A percentile compares a stretch with the other conserved stretches of the same genome.
Evolutionary conservation across 2,888 invertebrate species (phyloP).

Genomic region (Dryococelus australis): DNA sequence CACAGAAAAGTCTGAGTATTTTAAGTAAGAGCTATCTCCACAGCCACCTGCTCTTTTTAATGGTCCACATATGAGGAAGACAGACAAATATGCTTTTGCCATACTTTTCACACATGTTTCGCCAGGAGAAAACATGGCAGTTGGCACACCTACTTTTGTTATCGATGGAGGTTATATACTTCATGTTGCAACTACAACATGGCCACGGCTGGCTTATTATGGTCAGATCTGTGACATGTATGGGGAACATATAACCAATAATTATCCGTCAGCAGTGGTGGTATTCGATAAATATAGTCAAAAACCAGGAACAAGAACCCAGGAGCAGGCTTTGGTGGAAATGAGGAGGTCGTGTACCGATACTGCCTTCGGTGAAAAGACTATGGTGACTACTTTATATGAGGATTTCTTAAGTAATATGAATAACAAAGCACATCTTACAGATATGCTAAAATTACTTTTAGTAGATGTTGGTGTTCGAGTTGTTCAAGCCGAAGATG

Average conservation of each 20-base stretch:
- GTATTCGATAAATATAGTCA: neutral
- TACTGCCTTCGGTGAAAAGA: neutral
- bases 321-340: neutral
- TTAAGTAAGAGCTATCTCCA: neutral
- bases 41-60: neutral
- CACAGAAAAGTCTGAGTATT: neutral
- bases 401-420: neutral
- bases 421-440: slow-evolving; percentile 5
- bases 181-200: slow-evolving; percentile 4
- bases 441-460: neutral
- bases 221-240: neutral
- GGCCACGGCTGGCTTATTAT: neutral
- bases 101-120: neutral
- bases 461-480: neutral
- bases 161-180: slow-evolving; percentile 23
- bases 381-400: neutral
- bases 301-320: slow-evolving; percentile 12
- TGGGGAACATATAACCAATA: neutral
- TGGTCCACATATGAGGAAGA: slow-evolving; percentile 3
- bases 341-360: slow-evolving; percentile 4
- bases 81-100: neutral
- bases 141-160: neutral
- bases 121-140: neutral
- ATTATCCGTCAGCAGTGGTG: neutral
- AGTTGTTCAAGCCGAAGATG: neutral